Conservation (phyloP, 2,888 invertebrate species). For the Lacanobia oleracea region DNA sequence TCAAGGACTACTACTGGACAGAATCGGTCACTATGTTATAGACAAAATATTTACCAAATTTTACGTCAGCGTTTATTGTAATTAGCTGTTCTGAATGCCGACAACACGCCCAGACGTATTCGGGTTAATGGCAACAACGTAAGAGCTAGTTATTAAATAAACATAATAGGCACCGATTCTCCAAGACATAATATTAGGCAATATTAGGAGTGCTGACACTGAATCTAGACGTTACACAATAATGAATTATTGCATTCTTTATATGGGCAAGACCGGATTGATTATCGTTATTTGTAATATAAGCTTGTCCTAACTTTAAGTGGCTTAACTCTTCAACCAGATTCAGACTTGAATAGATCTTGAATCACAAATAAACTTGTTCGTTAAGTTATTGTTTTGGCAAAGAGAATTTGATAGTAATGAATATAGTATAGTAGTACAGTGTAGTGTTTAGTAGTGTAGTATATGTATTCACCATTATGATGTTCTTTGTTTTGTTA, state of each 20-base stretch:
- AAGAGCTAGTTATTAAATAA: slow-evolving; percentile 18
- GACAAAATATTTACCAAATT: slow-evolving; percentile 42
- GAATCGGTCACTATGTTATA: slow-evolving; percentile 22
- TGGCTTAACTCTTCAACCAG: slow-evolving; percentile 3
- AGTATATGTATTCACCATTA: too few species aligned
- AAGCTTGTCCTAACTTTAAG: slow-evolving; percentile 17
- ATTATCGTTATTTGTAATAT: slow-evolving; percentile 5
- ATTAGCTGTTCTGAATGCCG: slow-evolving; percentile 40
- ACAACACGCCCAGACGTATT: slow-evolving; percentile 42
- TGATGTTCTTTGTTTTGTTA: too few species aligned
- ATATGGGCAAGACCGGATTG: slow-evolving; percentile 1
- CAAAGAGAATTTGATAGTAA: slow-evolving; percentile 11
- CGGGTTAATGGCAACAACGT: slow-evolving; percentile 46
- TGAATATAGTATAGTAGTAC: too few species aligned
- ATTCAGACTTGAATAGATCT: slow-evolving; percentile 22
- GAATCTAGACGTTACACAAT: slow-evolving; percentile 14
- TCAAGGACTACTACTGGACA: slow-evolving; percentile 49
- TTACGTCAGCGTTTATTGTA: slow-evolving; percentile 53
- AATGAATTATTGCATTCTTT: slow-evolving; percentile 1
- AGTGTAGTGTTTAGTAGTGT: too few species aligned
- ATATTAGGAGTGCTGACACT: slow-evolving; percentile 8
- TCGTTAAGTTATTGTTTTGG: slow-evolving; percentile 28
- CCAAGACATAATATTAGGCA: slow-evolving; percentile 9
- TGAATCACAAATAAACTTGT: slow-evolving; percentile 40
- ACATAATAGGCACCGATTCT: slow-evolving; percentile 7